A percentile compares a stretch with the other conserved stretches of the same genome.
phyloP scores from a whole-genome alignment of 2,113 vertebrate genomes.

The Zonotrichia leucophrys region DNA sequence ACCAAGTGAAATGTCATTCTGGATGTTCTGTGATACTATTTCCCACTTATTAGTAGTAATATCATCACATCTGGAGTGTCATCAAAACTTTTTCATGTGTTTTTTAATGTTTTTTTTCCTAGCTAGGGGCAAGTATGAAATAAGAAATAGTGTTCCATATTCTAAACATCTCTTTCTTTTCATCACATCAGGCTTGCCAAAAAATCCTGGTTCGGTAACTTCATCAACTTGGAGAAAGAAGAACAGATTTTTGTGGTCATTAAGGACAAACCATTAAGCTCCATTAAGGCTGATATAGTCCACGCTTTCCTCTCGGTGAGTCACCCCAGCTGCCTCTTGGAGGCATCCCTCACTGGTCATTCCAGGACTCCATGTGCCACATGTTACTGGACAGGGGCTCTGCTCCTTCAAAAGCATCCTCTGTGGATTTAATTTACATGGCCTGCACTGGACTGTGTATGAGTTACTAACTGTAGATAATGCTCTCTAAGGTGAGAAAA shows the following conservation, averaged over 20 bases:
- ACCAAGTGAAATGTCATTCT: neutral
- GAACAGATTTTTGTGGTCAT: conserved; percentile 99
- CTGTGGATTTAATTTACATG: neutral
- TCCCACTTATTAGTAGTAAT: neutral
- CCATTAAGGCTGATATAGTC: conserved; percentile 98
- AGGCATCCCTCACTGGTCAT: neutral
- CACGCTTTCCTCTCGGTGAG: conserved; percentile 98
- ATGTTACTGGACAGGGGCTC: neutral
- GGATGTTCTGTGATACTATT: neutral
- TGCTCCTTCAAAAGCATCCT: neutral
- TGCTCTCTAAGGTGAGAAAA: neutral
- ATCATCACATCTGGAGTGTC: neutral
- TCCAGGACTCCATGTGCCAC: neutral
- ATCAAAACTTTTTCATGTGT: neutral
- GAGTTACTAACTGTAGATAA: neutral
- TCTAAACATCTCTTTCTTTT: conserved; percentile 17
- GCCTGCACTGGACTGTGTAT: neutral
- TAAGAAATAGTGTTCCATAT: neutral
- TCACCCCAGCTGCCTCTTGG: neutral
- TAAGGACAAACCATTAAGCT: conserved; percentile 97
- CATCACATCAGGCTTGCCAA: conserved; percentile 89
- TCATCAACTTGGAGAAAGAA: conserved; percentile 98
- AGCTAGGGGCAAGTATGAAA: neutral
- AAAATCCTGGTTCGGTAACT: conserved; percentile 99
- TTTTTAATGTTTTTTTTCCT: neutral